Evolutionary conservation across 2,113 vertebrate genomes (phyloP).

Genomic region (Prunella himalayana): DNA sequence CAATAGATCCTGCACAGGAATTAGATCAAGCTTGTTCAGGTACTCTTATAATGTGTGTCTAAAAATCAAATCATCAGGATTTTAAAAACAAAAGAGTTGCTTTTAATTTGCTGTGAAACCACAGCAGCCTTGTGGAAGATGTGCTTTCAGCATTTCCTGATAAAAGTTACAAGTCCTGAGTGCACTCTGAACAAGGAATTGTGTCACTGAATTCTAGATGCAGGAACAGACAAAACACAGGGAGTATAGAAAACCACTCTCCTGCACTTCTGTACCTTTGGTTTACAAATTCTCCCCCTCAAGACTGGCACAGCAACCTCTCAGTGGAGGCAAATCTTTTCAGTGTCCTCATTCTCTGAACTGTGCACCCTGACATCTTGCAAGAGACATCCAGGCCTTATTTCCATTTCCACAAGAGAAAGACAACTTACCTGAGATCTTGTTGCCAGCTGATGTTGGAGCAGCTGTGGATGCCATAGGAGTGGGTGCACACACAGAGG

Average conservation of each 20-base stretch:
- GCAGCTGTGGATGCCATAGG: not conserved
- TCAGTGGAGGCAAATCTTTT: not conserved
- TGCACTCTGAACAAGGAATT: not conserved
- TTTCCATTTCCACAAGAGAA: not conserved
- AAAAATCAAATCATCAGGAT: not conserved
- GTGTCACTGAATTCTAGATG: not conserved
- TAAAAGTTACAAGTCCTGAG: not conserved
- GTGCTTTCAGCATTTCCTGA: not conserved
- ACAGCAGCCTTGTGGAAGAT: not conserved
- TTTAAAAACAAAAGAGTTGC: not conserved
- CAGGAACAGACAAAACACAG: not conserved
- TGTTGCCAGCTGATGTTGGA: conserved; percentile 38
- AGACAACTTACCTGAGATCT: conserved; percentile 62
- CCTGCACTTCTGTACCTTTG: not conserved
- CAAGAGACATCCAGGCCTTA: not conserved
- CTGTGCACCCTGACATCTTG: not conserved
- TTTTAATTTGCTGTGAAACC: not conserved
- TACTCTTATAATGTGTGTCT: not conserved
- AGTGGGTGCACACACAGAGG: conserved; percentile 1
- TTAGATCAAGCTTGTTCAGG: not conserved
- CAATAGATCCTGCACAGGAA: not conserved
- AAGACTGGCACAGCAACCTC: not conserved
- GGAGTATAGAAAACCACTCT: not conserved
- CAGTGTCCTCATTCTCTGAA: not conserved
- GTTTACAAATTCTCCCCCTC: not conserved